Evolutionary conservation across 2,888 invertebrate species (phyloP).

Genomic region (Brachynemurus nebulosus): DNA sequence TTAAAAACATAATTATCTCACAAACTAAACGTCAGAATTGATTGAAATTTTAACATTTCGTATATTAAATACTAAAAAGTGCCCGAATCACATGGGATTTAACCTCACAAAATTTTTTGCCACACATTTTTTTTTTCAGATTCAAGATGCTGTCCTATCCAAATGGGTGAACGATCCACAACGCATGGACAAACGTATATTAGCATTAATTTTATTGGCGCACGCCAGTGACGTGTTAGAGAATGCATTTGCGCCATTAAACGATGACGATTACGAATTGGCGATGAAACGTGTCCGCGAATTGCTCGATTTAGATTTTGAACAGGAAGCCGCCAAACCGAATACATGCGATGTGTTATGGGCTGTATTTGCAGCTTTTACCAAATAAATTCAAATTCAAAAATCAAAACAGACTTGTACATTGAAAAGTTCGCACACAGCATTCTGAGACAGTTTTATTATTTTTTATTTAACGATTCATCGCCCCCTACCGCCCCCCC

Average conservation of each 20-base stretch:
- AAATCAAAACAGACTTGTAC: too few species aligned
- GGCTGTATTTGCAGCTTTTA: conserved; percentile 98
- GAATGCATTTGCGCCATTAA: conserved; percentile 96
- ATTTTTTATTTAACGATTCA: too few species aligned
- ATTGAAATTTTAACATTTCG: too few species aligned
- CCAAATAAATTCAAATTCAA: conserved; percentile 76
- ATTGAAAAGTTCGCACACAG: too few species aligned
- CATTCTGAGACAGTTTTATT: too few species aligned
- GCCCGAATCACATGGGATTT: too few species aligned
- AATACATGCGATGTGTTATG: conserved; percentile 91
- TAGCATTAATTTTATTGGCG: conserved; percentile 88
- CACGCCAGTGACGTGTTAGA: conserved; percentile 98
- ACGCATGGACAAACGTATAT: conserved; percentile 88
- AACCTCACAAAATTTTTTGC: too few species aligned
- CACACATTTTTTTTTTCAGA: conserved; percentile 41
- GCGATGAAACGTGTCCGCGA: conserved; percentile 96
- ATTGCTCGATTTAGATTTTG: conserved; percentile 91
- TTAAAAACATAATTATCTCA: neutral
- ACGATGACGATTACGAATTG: conserved; percentile 94
- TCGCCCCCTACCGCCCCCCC: too few species aligned
- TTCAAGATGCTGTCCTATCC: conserved; percentile 91
- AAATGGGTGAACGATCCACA: conserved; percentile 97
- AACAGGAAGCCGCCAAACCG: conserved; percentile 85
- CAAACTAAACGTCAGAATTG: too few species aligned
- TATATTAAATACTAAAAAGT: too few species aligned